phyloP scores from a whole-genome alignment of 2,797 vertebrate genomes.

The Gila robusta region DNA sequence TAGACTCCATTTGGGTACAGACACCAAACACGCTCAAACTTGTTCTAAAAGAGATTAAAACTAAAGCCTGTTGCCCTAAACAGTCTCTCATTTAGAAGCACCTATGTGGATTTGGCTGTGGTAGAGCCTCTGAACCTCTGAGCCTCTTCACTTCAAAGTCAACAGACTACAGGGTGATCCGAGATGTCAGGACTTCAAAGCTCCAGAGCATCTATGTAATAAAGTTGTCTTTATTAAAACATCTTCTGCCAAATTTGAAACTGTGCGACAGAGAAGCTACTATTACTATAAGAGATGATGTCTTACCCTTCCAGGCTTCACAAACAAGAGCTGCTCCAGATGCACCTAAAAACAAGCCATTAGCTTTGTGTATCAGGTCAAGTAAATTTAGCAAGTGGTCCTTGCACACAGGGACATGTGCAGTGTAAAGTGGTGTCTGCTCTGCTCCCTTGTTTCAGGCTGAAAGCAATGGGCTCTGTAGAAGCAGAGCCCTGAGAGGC shows the following conservation, averaged over 20 bases:
- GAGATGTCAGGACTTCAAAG: conserved; percentile 52
- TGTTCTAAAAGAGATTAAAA: conserved; percentile 34
- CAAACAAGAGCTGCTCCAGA: conserved; percentile 29
- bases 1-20: neutral
- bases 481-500: conserved; percentile 34
- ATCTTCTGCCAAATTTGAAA: conserved; percentile 37
- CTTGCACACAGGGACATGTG: neutral
- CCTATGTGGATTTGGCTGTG: conserved; percentile 10
- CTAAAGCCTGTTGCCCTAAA: conserved; percentile 27
- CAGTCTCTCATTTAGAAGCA: conserved; percentile 44
- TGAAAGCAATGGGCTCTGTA: conserved; percentile 26
- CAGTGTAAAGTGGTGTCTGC: conserved; percentile 29
- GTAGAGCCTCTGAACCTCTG: conserved; percentile 27
- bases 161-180: conserved; percentile 7
- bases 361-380: conserved; percentile 22
- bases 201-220: conserved; percentile 12
- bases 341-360: conserved; percentile 18
- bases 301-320: neutral
- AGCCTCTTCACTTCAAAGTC: conserved; percentile 46
- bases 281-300: neutral
- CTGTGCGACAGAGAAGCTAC: neutral
- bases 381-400: conserved; percentile 42
- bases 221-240: conserved; percentile 33
- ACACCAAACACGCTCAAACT: conserved; percentile 23
- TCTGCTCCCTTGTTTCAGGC: conserved; percentile 20